These are phyloP conservation scores for Salticus scenicus DNA, from an alignment of 2,888 invertebrate genomes.

Conservation along the genomic window DNA sequence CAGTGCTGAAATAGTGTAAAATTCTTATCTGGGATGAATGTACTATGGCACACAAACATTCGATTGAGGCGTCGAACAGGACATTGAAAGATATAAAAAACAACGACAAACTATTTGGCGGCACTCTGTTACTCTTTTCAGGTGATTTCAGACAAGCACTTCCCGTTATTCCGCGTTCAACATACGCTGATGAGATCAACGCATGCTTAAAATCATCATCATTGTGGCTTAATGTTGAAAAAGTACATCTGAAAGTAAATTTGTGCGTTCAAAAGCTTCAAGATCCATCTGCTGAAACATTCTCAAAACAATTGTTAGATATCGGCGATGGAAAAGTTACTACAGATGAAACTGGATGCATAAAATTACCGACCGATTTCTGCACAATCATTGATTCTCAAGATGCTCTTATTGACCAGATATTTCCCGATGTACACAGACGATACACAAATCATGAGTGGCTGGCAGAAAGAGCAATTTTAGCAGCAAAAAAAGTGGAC, in stretches of 20 bases:
- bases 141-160: neutral
- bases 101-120: neutral
- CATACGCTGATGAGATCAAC: neutral
- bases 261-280: neutral
- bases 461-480: no score
- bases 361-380: slow-evolving; percentile 51
- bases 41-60: neutral
- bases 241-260: neutral
- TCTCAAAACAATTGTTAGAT: neutral
- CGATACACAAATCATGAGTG: no score
- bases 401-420: slow-evolving; percentile 29
- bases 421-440: neutral
- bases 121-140: neutral
- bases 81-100: neutral
- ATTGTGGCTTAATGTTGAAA: neutral
- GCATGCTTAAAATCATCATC: neutral
- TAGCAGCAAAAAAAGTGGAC: no score
- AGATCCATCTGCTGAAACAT: neutral
- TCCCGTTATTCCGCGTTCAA: neutral
- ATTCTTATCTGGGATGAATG: slow-evolving; percentile 3
- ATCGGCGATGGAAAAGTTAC: neutral
- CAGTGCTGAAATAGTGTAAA: neutral
- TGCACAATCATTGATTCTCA: slow-evolving; percentile 41
- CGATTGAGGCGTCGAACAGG: neutral
- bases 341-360: slow-evolving; percentile 24